phyloP scores from a whole-genome alignment of 2,888 invertebrate genomes.

The Hydrotaea diabolus region DNA sequence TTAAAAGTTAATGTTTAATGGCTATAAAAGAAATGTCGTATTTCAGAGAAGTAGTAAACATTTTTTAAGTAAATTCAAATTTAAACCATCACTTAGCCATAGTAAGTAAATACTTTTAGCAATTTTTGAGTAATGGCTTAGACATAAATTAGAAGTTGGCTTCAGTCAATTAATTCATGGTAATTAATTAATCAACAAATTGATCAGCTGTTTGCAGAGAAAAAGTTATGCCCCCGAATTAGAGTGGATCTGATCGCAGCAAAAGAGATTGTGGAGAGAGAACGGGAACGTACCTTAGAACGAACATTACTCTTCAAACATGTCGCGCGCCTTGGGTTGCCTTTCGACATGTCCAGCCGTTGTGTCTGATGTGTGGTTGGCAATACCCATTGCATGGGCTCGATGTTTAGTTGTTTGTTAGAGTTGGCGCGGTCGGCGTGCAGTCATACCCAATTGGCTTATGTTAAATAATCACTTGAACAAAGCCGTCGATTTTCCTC shows the following conservation, averaged over 20 bases:
- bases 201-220: too few species aligned
- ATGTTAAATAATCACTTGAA: slow-evolving; percentile 23
- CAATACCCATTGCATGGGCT: background rate
- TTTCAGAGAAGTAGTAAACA: too few species aligned
- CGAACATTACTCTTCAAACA: background rate
- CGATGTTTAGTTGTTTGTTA: background rate
- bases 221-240: too few species aligned
- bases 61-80: too few species aligned
- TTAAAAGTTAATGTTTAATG: too few species aligned
- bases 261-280: background rate
- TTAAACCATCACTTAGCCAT: too few species aligned
- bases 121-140: too few species aligned
- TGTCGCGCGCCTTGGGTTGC: background rate
- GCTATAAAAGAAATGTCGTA: too few species aligned
- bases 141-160: too few species aligned
- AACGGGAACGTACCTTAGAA: background rate
- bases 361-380: background rate
- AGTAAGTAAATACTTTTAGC: too few species aligned
- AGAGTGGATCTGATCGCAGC: background rate
- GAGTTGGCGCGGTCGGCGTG: background rate
- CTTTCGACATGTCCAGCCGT: slow-evolving; percentile 43
- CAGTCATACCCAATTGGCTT: slow-evolving; percentile 6
- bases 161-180: too few species aligned
- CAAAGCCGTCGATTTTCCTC: slow-evolving; percentile 63
- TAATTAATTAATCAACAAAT: too few species aligned